Conservation (phyloP, 2,797 vertebrate genomes). For the Hirundo rustica region DNA sequence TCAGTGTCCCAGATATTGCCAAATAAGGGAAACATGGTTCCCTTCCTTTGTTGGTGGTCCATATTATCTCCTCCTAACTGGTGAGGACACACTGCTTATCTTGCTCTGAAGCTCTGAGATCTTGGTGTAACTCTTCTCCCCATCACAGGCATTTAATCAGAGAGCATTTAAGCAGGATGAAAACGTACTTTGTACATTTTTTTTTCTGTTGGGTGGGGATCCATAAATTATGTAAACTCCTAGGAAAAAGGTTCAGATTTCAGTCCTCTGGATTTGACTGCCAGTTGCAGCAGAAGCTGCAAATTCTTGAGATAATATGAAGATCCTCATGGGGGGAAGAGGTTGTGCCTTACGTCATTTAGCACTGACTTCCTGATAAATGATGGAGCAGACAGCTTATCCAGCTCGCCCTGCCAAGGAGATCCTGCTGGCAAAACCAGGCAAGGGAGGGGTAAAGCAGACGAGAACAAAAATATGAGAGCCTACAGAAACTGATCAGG, state of each 20-base stretch:
- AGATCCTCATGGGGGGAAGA: slow-evolving; percentile 23
- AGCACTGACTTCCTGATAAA: slow-evolving; percentile 42
- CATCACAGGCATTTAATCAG: slow-evolving; percentile 40
- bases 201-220: neutral
- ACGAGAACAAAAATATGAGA: neutral
- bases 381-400: slow-evolving; percentile 4
- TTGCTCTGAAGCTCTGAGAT: slow-evolving; percentile 59
- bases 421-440: neutral
- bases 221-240: slow-evolving; percentile 32
- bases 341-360: slow-evolving; percentile 41
- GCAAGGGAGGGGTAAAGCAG: neutral
- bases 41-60: slow-evolving; percentile 31
- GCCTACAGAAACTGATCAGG: neutral
- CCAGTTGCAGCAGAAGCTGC: slow-evolving; percentile 41
- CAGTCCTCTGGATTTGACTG: neutral
- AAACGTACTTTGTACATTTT: neutral
- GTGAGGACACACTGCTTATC: slow-evolving; percentile 61
- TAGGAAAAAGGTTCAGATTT: slow-evolving; percentile 25
- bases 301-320: slow-evolving; percentile 55
- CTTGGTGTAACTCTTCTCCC: slow-evolving; percentile 44
- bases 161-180: slow-evolving; percentile 6
- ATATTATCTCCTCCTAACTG: slow-evolving; percentile 58
- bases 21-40: slow-evolving; percentile 20
- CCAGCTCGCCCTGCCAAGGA: neutral
- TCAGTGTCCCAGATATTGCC: neutral